A percentile compares a stretch with the other conserved stretches of the same genome.
Conservation (phyloP, 2,888 invertebrate genomes). For the Drosophila paranaensis region DNA sequence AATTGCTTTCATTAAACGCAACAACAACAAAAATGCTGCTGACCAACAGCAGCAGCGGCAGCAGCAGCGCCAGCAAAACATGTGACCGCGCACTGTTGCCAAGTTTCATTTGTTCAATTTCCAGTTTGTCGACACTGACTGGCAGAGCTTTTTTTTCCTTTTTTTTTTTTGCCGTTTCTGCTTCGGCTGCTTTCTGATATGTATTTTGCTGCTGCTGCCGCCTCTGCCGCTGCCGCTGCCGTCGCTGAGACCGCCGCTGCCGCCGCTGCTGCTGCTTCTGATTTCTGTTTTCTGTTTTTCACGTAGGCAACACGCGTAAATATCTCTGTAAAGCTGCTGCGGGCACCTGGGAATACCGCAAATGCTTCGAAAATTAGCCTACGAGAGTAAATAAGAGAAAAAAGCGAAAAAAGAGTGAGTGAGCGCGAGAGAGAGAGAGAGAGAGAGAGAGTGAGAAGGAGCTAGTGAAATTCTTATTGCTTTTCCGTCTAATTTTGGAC, state of each 20-base stretch:
- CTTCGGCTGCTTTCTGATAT: constrained; percentile 23
- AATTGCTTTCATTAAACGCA: constrained; percentile 71
- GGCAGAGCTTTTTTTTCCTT: constrained; percentile 39
- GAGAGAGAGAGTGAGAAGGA: background rate
- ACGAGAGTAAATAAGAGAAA: background rate
- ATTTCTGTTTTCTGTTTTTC: constrained; percentile 52
- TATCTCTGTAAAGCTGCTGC: constrained; percentile 21
- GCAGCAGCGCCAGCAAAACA: constrained; percentile 50
- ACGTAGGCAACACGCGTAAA: constrained; percentile 39
- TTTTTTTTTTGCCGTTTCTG: constrained; percentile 26
- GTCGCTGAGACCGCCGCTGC: constrained; percentile 26
- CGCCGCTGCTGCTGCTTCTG: constrained; percentile 33
- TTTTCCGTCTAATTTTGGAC: constrained; percentile 35
- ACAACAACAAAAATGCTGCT: constrained; percentile 36
- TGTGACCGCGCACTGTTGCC: constrained; percentile 66
- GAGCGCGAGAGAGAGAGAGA: background rate
- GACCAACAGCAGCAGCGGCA: constrained; percentile 30
- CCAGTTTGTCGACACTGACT: constrained; percentile 61
- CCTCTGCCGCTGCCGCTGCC: constrained; percentile 2
- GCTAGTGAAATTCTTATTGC: constrained; percentile 19
- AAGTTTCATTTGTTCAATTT: constrained; percentile 50
- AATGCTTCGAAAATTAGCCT: constrained; percentile 42
- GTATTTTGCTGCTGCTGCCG: constrained; percentile 9
- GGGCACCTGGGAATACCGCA: constrained; percentile 36
- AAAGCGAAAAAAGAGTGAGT: background rate